Evolutionary conservation across 2,888 invertebrate genomes (phyloP).

Genomic region (Watsonalla cultraria): DNA sequence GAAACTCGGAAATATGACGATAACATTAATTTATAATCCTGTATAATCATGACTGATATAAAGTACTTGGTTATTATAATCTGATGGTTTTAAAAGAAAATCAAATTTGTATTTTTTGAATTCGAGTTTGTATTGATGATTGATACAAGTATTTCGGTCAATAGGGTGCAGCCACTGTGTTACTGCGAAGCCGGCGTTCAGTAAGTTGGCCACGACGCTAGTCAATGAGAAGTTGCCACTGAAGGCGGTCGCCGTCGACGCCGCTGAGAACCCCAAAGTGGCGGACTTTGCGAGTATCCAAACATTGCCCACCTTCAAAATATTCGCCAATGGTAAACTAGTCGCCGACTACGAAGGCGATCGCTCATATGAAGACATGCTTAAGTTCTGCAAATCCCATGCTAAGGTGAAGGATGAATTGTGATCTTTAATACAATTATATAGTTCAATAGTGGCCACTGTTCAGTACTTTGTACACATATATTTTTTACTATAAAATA

Average conservation of each 20-base stretch:
- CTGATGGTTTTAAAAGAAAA: too few species aligned
- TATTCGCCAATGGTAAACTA: slow-evolving; percentile 74
- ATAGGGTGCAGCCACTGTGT: slow-evolving; percentile 87
- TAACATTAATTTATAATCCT: too few species aligned
- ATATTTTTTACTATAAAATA: too few species aligned
- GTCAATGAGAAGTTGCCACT: slow-evolving; percentile 52
- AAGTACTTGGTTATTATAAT: too few species aligned
- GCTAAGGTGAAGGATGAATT: slow-evolving; percentile 60
- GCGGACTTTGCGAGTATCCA: slow-evolving; percentile 80
- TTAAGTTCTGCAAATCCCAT: slow-evolving; percentile 60
- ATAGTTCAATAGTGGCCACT: neutral
- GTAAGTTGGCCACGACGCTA: slow-evolving; percentile 73
- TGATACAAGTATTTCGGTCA: slow-evolving; percentile 9
- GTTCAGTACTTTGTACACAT: too few species aligned
- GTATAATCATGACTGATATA: too few species aligned
- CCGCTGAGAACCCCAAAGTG: slow-evolving; percentile 79
- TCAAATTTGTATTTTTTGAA: too few species aligned
- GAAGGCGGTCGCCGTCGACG: slow-evolving; percentile 81
- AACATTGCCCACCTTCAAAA: slow-evolving; percentile 84
- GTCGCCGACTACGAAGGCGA: slow-evolving; percentile 78
- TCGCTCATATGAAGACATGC: slow-evolving; percentile 75
- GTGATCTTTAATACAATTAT: slow-evolving; percentile 38
- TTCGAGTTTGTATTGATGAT: too few species aligned
- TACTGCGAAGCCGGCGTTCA: slow-evolving; percentile 82
- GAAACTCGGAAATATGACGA: too few species aligned